Conservation (phyloP, 2,797 vertebrate genomes). For the Tarsius wallacei region DNA sequence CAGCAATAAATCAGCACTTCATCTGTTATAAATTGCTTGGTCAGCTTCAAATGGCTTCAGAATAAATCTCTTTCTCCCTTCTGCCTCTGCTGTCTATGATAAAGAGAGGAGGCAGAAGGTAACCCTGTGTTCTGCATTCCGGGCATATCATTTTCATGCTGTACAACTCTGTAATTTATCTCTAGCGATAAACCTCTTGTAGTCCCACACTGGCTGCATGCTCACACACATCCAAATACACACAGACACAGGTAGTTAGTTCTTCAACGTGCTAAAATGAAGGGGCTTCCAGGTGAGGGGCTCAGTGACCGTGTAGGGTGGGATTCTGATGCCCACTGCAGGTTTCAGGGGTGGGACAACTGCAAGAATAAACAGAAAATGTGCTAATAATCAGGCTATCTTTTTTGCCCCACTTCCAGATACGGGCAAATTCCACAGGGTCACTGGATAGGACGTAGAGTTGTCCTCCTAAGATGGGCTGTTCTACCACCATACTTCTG, state of each 20-base stretch:
- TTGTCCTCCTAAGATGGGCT: background rate
- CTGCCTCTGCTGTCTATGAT: constrained; percentile 87
- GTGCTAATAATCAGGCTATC: constrained; percentile 76
- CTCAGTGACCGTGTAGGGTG: background rate
- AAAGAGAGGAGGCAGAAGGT: constrained; percentile 87
- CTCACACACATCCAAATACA: constrained; percentile 12
- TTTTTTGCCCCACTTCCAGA: constrained; percentile 76
- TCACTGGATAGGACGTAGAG: background rate
- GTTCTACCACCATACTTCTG: background rate
- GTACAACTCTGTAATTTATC: constrained; percentile 88
- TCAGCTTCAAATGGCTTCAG: constrained; percentile 88
- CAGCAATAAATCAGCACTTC: constrained; percentile 90
- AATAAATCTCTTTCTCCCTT: constrained; percentile 89
- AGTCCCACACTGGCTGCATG: constrained; percentile 67
- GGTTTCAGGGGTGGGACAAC: constrained; percentile 69
- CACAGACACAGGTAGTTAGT: background rate
- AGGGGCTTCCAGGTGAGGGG: constrained; percentile 76
- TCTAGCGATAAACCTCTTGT: constrained; percentile 88
- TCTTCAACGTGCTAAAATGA: constrained; percentile 38
- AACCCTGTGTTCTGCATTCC: constrained; percentile 85
- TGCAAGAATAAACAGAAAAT: constrained; percentile 84
- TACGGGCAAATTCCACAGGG: constrained; percentile 66
- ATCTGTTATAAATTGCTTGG: constrained; percentile 90
- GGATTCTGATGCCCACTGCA: constrained; percentile 73
- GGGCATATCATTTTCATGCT: constrained; percentile 88